Evolutionary conservation across 2,888 invertebrate genomes (phyloP).

Genomic region (Cremastinae sp.): DNA sequence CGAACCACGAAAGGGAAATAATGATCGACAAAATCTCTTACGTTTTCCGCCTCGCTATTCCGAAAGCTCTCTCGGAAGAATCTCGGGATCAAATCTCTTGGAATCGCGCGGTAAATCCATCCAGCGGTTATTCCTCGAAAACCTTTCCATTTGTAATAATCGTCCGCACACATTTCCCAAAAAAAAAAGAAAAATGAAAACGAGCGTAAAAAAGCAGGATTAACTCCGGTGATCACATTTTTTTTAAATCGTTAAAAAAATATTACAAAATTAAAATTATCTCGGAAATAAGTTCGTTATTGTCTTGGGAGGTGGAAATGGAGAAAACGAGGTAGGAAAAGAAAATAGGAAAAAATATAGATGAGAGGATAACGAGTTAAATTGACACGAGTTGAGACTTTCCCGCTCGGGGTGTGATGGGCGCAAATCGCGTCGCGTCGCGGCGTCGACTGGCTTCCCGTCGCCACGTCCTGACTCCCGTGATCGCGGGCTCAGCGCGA

Average conservation of each 20-base stretch:
- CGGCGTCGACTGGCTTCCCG: slow-evolving; percentile 71
- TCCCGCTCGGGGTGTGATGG: slow-evolving; percentile 42
- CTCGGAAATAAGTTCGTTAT: slow-evolving; percentile 16
- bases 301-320: neutral
- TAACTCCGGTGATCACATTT: no score
- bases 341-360: neutral
- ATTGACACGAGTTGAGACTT: slow-evolving; percentile 29
- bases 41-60: no score
- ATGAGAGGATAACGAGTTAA: slow-evolving; percentile 25
- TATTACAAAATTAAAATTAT: slow-evolving; percentile 16
- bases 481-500: slow-evolving; percentile 54
- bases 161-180: no score
- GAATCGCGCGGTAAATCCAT: no score
- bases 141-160: no score
- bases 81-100: no score
- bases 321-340: neutral
- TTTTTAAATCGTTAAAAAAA: slow-evolving; percentile 3
- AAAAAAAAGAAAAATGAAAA: neutral
- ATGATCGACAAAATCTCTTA: no score
- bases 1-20: neutral
- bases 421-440: slow-evolving; percentile 68
- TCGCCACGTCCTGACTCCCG: slow-evolving; percentile 61
- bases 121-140: no score
- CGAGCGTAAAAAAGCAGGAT: neutral
- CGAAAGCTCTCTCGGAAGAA: no score